phyloP scores from a whole-genome alignment of 2,797 vertebrate species.

The Halcyon smyrnensis region DNA sequence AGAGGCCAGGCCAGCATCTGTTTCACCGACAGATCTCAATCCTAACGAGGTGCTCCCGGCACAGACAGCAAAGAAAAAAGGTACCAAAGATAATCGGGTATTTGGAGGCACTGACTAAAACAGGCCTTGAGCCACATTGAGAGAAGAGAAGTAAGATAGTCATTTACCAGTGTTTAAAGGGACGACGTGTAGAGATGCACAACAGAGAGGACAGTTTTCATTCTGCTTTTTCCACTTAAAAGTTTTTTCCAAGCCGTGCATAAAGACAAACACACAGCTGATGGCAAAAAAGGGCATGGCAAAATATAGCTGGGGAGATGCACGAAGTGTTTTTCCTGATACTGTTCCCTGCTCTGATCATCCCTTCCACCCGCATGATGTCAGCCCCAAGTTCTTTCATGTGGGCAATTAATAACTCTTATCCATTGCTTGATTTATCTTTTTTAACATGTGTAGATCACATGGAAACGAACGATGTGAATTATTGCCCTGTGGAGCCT shows the following conservation, averaged over 20 bases:
- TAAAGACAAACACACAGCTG: not conserved
- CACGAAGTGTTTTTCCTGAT: not conserved
- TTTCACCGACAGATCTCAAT: not conserved
- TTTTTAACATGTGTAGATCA: slow-evolving; percentile 25
- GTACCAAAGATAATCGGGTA: not conserved
- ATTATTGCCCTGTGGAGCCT: not conserved
- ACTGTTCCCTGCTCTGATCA: not conserved
- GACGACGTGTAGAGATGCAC: not conserved
- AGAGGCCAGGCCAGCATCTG: not conserved
- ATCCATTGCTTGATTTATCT: slow-evolving; percentile 28
- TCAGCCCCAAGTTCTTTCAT: slow-evolving; percentile 29
- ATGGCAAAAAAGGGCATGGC: not conserved
- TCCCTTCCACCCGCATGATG: slow-evolving; percentile 9
- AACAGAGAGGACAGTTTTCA: not conserved
- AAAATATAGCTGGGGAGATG: not conserved
- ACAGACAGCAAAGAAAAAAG: not conserved
- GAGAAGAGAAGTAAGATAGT: not conserved
- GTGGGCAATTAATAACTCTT: slow-evolving; percentile 30
- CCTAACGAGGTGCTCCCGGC: not conserved
- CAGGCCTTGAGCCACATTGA: not conserved
- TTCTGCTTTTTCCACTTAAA: not conserved
- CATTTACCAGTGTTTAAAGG: not conserved
- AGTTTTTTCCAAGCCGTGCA: not conserved
- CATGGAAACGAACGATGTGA: slow-evolving; percentile 35
- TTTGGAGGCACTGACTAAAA: not conserved